These are phyloP conservation scores for Poecilia wingei DNA, from an alignment of 2,797 vertebrate genomes.

Conservation along the genomic window DNA sequence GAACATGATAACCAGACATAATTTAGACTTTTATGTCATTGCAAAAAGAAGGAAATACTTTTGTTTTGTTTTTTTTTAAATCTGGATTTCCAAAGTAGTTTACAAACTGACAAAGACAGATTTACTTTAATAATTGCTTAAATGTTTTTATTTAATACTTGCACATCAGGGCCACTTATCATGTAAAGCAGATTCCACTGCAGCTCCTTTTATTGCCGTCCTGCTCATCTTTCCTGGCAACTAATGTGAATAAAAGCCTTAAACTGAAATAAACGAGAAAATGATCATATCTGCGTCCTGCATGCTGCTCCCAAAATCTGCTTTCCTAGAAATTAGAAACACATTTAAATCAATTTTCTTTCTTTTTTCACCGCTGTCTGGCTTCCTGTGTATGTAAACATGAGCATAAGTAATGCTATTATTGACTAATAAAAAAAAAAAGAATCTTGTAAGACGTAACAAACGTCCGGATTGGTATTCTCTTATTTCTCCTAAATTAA, in stretches of 20 bases:
- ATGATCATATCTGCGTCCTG: slow-evolving; percentile 2
- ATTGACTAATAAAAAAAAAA: slow-evolving; percentile 15
- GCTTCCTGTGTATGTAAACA: slow-evolving; percentile 24
- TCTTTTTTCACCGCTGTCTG: slow-evolving; percentile 22
- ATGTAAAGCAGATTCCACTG: neutral
- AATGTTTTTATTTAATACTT: slow-evolving; percentile 1
- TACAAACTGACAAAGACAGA: neutral
- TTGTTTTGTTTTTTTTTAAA: neutral
- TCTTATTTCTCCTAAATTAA: neutral
- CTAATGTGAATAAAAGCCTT: slow-evolving; percentile 1
- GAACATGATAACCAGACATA: neutral
- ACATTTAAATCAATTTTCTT: slow-evolving; percentile 11
- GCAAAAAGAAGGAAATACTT: neutral
- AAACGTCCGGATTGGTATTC: neutral
- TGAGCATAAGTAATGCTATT: slow-evolving; percentile 12
- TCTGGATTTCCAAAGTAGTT: neutral
- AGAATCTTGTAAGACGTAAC: slow-evolving; percentile 35
- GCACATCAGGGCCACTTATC: neutral
- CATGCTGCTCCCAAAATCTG: neutral
- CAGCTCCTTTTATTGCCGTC: slow-evolving; percentile 1
- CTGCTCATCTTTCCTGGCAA: neutral
- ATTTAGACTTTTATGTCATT: neutral
- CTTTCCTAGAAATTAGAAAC: neutral
- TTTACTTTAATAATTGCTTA: neutral
- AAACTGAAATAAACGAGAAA: neutral